Percentiles rank a stretch among this genome's conserved stretches.
phyloP scores from a whole-genome alignment of 2,797 vertebrate genomes.

The Dipus sagitta region DNA sequence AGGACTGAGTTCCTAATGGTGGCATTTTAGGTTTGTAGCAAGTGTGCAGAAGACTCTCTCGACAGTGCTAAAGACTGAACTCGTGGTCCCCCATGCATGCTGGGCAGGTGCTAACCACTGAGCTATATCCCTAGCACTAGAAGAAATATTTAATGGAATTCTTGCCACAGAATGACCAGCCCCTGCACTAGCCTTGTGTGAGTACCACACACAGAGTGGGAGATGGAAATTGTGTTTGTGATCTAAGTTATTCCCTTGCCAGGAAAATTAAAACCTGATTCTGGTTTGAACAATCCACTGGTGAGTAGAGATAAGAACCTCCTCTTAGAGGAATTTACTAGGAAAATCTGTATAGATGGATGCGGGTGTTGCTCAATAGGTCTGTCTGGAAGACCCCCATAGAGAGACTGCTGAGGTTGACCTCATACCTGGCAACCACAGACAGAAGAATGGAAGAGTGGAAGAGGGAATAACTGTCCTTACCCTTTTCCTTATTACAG shows the following conservation, averaged over 20 bases:
- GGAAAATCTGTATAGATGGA: neutral
- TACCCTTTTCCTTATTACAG: neutral
- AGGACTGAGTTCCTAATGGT: neutral
- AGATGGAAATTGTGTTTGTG: neutral
- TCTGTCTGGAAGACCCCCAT: neutral
- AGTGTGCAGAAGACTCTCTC: neutral
- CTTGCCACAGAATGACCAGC: neutral
- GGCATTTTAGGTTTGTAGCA: neutral
- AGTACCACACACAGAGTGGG: neutral
- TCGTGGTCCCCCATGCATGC: no score
- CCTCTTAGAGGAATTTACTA: neutral
- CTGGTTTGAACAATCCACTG: neutral
- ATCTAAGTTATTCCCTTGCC: neutral
- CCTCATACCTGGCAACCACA: neutral
- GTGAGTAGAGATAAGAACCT: neutral
- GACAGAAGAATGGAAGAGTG: no score
- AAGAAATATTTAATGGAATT: neutral
- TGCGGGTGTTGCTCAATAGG: neutral
- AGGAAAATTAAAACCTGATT: slow-evolving; percentile 21
- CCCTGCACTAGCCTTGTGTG: neutral
- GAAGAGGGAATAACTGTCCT: neutral
- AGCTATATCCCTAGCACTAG: no score
- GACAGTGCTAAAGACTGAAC: no score
- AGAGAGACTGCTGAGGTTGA: neutral
- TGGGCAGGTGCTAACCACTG: no score